Conservation (phyloP, 2,113 vertebrate genomes). For the Aptenodytes forsteri region DNA sequence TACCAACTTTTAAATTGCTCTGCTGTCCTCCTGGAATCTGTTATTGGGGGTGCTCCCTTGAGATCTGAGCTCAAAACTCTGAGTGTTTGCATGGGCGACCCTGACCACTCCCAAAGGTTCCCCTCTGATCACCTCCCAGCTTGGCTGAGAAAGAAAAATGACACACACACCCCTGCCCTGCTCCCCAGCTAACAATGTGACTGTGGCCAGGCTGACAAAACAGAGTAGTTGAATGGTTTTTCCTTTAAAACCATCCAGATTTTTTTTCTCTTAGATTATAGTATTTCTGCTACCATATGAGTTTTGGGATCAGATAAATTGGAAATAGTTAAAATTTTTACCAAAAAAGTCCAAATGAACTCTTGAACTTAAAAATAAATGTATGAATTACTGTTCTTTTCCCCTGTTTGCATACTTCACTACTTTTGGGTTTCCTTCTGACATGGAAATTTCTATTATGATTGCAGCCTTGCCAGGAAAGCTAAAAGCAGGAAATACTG, state of each 20-base stretch:
- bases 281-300: background rate
- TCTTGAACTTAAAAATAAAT: background rate
- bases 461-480: background rate
- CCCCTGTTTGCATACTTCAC: background rate
- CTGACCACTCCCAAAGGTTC: background rate
- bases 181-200: background rate
- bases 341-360: background rate
- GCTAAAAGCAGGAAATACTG: background rate
- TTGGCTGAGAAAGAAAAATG: background rate
- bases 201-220: background rate
- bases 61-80: background rate
- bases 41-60: background rate
- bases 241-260: background rate
- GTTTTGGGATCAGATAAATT: background rate
- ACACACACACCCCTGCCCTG: fast-evolving
- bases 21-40: background rate
- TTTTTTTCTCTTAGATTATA: background rate
- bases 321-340: background rate
- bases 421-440: background rate
- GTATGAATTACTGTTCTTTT: background rate
- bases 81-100: background rate
- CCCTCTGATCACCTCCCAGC: background rate
- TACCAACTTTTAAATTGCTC: background rate
- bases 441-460: background rate
- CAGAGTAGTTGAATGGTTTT: background rate